Evolutionary conservation across 1,140 invertebrate genomes (phyloP).

Genomic region (Diabrotica virgifera): DNA sequence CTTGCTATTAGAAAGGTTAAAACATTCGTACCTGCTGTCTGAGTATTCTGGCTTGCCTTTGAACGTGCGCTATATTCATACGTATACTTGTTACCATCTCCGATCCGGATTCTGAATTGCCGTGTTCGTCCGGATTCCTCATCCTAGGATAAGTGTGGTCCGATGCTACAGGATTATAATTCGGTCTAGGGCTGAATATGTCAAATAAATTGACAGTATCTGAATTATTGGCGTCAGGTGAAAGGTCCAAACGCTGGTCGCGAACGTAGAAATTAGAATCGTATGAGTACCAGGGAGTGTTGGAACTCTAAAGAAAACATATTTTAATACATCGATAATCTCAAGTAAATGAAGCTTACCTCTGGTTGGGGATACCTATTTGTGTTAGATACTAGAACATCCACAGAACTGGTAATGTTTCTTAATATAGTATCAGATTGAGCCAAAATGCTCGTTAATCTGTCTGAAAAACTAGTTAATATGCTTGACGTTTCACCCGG

Average conservation of each 20-base stretch:
- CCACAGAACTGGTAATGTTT: slow-evolving; percentile 41
- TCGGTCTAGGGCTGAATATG: neutral
- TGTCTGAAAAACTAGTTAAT: slow-evolving; percentile 42
- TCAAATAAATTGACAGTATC: neutral
- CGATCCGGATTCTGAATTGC: slow-evolving; percentile 32
- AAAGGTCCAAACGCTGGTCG: slow-evolving; percentile 24
- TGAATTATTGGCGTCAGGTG: neutral
- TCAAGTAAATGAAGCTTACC: slow-evolving; percentile 1
- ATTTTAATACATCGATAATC: too few species aligned
- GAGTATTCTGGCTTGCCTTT: slow-evolving; percentile 41
- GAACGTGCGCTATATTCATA: slow-evolving; percentile 43
- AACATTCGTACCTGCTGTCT: slow-evolving; percentile 29
- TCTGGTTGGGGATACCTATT: neutral
- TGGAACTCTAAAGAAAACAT: too few species aligned
- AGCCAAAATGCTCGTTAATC: slow-evolving; percentile 44
- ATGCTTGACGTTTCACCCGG: slow-evolving; percentile 40
- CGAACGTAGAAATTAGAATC: slow-evolving; percentile 39
- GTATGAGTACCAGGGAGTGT: slow-evolving; percentile 4
- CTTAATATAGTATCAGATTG: slow-evolving; percentile 44
- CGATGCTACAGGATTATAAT: slow-evolving; percentile 31
- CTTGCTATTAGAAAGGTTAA: too few species aligned
- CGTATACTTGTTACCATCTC: slow-evolving; percentile 44
- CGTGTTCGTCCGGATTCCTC: slow-evolving; percentile 28
- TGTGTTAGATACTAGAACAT: slow-evolving; percentile 29
- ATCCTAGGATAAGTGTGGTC: slow-evolving; percentile 46